Evolutionary conservation across 2,113 vertebrate species (phyloP).

Genomic region (Phocoena sinus): DNA sequence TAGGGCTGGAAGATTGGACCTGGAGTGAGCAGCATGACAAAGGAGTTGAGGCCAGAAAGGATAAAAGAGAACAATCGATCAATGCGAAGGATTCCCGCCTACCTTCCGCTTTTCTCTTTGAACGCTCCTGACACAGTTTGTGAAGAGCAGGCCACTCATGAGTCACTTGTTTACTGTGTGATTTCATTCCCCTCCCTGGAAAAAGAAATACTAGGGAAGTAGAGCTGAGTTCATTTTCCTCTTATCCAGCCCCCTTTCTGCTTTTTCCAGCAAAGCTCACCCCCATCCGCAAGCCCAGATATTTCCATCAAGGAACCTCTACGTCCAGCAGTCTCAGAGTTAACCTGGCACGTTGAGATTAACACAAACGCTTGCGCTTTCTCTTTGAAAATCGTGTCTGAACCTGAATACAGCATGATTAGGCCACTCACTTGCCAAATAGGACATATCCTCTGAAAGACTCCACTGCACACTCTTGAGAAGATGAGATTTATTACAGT

Average conservation of each 20-base stretch:
- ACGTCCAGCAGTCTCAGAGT: background rate
- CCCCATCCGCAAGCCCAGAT: background rate
- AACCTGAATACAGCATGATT: constrained; percentile 62
- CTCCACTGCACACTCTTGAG: too few relatives aligned
- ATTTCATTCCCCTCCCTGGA: background rate
- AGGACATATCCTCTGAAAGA: background rate
- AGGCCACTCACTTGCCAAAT: constrained; percentile 40
- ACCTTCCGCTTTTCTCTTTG: background rate
- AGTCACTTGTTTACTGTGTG: background rate
- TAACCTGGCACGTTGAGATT: background rate
- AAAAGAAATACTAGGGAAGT: background rate
- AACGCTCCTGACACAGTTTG: background rate
- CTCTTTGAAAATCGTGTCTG: constrained; percentile 40
- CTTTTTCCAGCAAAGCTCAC: background rate
- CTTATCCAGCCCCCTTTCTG: background rate
- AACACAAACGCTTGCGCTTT: constrained; percentile 19
- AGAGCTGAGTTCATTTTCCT: background rate
- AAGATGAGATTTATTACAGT: background rate
- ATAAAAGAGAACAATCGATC: background rate
- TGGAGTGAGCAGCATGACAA: background rate
- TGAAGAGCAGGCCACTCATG: background rate
- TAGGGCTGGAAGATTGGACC: background rate
- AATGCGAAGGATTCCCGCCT: background rate
- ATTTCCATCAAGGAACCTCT: background rate
- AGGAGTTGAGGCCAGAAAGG: background rate